Percentiles rank a stretch among this genome's conserved stretches.
phyloP scores from a whole-genome alignment of 1,140 invertebrate genomes.

The Ditylenchus dipsaci region DNA sequence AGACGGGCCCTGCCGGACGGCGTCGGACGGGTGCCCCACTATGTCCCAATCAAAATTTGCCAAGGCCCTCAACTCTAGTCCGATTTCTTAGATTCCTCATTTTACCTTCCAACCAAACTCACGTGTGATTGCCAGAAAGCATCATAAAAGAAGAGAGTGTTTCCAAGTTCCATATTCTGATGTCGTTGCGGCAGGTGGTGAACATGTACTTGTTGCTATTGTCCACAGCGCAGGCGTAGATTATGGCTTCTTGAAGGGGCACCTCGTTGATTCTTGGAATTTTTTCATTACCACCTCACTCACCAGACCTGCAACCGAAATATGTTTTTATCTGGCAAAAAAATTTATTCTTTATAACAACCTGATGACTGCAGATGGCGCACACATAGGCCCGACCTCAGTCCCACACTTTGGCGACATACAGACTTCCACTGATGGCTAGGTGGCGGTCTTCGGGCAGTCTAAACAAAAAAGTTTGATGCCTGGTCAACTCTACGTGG shows the following conservation, averaged over 20 bases:
- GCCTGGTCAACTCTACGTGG: no score
- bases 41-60: no score
- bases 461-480: not conserved
- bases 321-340: no score
- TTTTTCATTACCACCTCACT: not conserved
- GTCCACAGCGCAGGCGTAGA: not conserved
- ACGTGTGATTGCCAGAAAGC: not conserved
- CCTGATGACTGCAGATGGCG: not conserved
- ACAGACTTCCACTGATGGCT: not conserved
- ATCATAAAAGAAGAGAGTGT: not conserved
- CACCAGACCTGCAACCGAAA: no score
- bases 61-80: no score
- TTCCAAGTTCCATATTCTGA: not conserved
- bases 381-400: not conserved
- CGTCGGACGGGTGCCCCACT: no score
- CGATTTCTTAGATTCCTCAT: no score
- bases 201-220: not conserved
- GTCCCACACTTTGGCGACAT: constrained; percentile 1
- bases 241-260: not conserved
- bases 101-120: no score
- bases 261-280: not conserved
- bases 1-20: no score
- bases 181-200: constrained; percentile 1
- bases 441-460: not conserved
- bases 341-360: no score